Conservation (phyloP, 1,140 invertebrate species). For the Andrena cerasifolii region DNA sequence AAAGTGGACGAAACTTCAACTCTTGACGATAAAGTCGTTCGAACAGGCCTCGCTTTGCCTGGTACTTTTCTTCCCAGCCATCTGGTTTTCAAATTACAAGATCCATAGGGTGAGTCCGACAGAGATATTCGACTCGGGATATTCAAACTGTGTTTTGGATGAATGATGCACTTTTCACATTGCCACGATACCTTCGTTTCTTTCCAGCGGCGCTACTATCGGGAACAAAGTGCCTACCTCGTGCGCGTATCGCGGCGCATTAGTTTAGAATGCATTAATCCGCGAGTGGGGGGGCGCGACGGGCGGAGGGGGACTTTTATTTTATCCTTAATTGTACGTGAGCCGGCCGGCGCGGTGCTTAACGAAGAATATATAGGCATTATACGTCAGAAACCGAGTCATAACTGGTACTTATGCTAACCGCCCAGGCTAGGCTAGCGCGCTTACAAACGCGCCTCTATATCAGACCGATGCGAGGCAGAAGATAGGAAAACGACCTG, state of each 20-base stretch:
- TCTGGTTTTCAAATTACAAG: too few relatives aligned
- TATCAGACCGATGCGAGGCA: constrained; percentile 3
- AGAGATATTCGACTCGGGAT: neutral
- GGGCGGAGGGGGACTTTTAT: neutral
- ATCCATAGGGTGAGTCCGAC: too few relatives aligned
- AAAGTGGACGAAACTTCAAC: too few relatives aligned
- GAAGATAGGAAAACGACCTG: constrained; percentile 15
- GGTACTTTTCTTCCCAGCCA: too few relatives aligned
- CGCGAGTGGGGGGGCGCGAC: neutral
- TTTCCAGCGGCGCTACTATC: too few relatives aligned
- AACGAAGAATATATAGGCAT: constrained; percentile 26
- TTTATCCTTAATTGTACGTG: constrained; percentile 32
- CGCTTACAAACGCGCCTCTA: neutral
- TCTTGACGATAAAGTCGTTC: too few relatives aligned
- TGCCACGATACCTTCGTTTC: too few relatives aligned
- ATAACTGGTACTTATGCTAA: constrained; percentile 28
- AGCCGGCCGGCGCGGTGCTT: constrained; percentile 12
- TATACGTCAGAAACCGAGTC: constrained; percentile 24
- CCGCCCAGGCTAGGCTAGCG: constrained; percentile 7
- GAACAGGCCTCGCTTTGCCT: too few relatives aligned
- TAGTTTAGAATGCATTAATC: neutral
- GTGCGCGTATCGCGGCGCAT: neutral
- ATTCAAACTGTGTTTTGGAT: neutral
- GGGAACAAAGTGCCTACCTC: too few relatives aligned
- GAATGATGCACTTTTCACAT: too few relatives aligned